Evolutionary conservation across 2,888 invertebrate genomes (phyloP), one percentile per base, ranked within the genome.

Genomic region (Calliphora vomitoria): DNA sequence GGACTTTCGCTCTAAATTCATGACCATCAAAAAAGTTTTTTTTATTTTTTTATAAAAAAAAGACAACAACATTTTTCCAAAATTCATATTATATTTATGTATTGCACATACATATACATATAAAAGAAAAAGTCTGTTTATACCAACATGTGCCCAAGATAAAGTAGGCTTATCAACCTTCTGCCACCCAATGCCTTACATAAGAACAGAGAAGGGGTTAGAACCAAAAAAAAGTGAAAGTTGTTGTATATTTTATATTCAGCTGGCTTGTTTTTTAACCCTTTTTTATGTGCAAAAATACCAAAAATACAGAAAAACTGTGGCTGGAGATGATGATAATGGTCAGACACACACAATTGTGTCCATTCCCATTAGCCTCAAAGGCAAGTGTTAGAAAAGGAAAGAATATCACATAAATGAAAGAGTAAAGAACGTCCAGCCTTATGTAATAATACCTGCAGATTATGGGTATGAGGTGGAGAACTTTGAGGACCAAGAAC

Each of bases 241-340:
- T 83, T 80, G 75, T 76, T 6, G 64, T 68, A 66, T 66, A 75
- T 83, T 83, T 86, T 83, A 66, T 87, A 69, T 83, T 75, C 69
- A 78, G 35, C 71, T 76, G 72, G 18, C 50, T 80, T 18, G 44
- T 72, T 87, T 83, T 75, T 80, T 87, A 83, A 87, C 83, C 86
- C 86, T 83, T 87, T 82, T 82, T 71, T 69, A 47, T 81, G 53
- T 82, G 86, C 75, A 62, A 62, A 82, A 76, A 74, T 53, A 44
- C 31, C 3, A 0, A 3, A 31, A 3, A 35, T 11, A 41, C 55
- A 72, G 53, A 78, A 15, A 74, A 11, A 44, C 10, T 13, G 11
- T 1, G 3, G 6, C 18, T 55, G 18, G 31, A 35, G 89, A 92
- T 90, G 90, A 90, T 90, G 91, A 91, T 87, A 66, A 87, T 75